Evolutionary conservation across 2,113 vertebrate species (phyloP), one percentile per base, ranked within the genome.

Genomic region (Laticauda laticaudata): DNA sequence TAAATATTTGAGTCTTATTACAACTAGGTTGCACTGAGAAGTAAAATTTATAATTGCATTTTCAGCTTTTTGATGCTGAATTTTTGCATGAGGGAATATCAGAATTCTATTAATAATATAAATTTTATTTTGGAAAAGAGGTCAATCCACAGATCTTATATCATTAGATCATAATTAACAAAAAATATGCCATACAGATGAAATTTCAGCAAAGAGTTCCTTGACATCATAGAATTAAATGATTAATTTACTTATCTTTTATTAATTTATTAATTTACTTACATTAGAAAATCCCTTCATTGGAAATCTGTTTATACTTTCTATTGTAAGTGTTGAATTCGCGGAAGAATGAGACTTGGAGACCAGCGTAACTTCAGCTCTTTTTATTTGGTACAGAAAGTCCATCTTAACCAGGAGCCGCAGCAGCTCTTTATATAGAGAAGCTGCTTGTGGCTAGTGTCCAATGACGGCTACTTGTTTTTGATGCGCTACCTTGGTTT

Each of bases 1-100:
- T 89, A 59, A 87, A n/a, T 90, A 6, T 8, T 26, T 93, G 86
- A 9, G 1, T 87, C 86, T 92, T 87, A 51, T 92, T 94, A 59
- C 48, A 86, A 0, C 54, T 4, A 55, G 24, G 75, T 90, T 93
- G 89, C 54, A 18, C 7, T 43, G n/a, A 59, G 57, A 15, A 69
- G 26, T 86, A 14, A 87, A 39, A 14, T 14, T 7, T 93, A 81
- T 75, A 57, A 21, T 34, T 1, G 9, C 57, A 43, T 56, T 94
- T 55, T 94, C 34, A 57, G 34, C 51, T 91, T 69, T 92, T 26
- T 81, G n/a, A 15, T 64, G 23, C 86, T 87, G 91, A 91, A 2
- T 88, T 21, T 88, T 51, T 88, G 45, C 29, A 54, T 23, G 56
- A 64, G 21, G 21, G 45, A 88, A 92, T 39, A 14, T 87, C 57